Conservation (phyloP, 2,113 vertebrate genomes). For the Menidia beryllina region DNA sequence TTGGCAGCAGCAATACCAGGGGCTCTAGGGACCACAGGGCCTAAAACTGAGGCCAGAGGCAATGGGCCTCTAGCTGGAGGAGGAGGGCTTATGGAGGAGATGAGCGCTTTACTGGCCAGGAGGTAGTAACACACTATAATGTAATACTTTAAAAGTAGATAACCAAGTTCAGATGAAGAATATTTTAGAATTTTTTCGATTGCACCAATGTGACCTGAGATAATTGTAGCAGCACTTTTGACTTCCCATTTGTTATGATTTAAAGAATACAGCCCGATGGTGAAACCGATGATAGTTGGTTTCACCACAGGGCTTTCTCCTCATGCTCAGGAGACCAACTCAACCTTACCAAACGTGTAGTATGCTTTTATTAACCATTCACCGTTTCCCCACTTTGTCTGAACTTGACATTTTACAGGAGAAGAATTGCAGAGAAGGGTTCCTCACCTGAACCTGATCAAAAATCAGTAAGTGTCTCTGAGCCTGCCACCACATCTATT, state of each 20-base stretch:
- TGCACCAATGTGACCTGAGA: too few relatives aligned
- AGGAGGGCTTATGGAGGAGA: conserved; percentile 98
- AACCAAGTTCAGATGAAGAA: neutral
- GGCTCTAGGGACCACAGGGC: conserved; percentile 80
- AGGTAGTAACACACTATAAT: conserved; percentile 82
- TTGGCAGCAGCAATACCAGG: conserved; percentile 74
- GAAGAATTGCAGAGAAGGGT: conserved; percentile 98
- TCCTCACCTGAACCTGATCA: conserved; percentile 92
- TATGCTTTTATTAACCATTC: too few relatives aligned
- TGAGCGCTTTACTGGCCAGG: conserved; percentile 98
- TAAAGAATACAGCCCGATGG: too few relatives aligned
- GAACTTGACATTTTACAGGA: conserved; percentile 78
- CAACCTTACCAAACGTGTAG: too few relatives aligned
- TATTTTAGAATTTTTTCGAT: too few relatives aligned
- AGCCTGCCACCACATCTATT: too few relatives aligned
- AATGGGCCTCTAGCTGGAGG: conserved; percentile 92
- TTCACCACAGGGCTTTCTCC: too few relatives aligned
- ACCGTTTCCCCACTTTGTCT: neutral
- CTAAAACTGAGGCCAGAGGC: conserved; percentile 90
- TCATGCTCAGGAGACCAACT: too few relatives aligned
- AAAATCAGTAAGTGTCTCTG: conserved; percentile 87
- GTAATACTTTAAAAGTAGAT: neutral
- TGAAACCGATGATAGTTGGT: too few relatives aligned
- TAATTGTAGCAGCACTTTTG: too few relatives aligned
- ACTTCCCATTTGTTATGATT: too few relatives aligned